These are phyloP conservation scores for Drosophila varians DNA, from an alignment of 1,140 invertebrate genomes.

Conservation along the genomic window DNA sequence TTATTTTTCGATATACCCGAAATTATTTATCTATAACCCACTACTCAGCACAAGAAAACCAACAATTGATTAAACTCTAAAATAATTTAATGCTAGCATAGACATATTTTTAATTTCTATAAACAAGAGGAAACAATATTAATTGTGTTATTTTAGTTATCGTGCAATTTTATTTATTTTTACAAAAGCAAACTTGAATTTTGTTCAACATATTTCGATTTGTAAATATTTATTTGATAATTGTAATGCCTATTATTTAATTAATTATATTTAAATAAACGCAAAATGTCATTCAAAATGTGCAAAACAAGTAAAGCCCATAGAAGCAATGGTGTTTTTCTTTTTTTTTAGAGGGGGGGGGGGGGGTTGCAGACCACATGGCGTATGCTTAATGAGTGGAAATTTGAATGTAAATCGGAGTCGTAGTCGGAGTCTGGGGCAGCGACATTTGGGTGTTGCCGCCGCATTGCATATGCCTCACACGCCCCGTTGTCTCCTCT, in stretches of 20 bases:
- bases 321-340: slow-evolving; percentile 3
- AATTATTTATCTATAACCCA: slow-evolving; percentile 46
- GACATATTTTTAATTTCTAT: slow-evolving; percentile 30
- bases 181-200: slow-evolving; percentile 53
- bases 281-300: slow-evolving; percentile 75
- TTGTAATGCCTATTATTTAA: slow-evolving; percentile 50
- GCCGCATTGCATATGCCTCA: slow-evolving; percentile 63
- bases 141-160: slow-evolving; percentile 74
- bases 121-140: slow-evolving; percentile 38
- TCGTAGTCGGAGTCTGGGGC: slow-evolving; percentile 3
- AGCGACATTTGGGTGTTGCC: slow-evolving; percentile 40
- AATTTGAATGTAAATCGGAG: slow-evolving; percentile 4
- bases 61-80: slow-evolving; percentile 15
- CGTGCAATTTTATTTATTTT: slow-evolving; percentile 81
- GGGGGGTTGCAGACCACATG: slow-evolving; percentile 1
- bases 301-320: slow-evolving; percentile 56
- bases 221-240: slow-evolving; percentile 78
- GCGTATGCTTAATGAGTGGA: slow-evolving; percentile 13
- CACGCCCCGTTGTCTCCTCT: slow-evolving; percentile 24
- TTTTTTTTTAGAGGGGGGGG: slow-evolving; percentile 1
- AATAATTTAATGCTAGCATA: slow-evolving; percentile 32
- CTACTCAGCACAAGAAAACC: slow-evolving; percentile 34
- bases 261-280: slow-evolving; percentile 65
- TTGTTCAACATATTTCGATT: slow-evolving; percentile 60
- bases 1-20: slow-evolving; percentile 41